Evolutionary conservation across 1,140 invertebrate genomes (phyloP).

Genomic region (Drosophila novamexicana): DNA sequence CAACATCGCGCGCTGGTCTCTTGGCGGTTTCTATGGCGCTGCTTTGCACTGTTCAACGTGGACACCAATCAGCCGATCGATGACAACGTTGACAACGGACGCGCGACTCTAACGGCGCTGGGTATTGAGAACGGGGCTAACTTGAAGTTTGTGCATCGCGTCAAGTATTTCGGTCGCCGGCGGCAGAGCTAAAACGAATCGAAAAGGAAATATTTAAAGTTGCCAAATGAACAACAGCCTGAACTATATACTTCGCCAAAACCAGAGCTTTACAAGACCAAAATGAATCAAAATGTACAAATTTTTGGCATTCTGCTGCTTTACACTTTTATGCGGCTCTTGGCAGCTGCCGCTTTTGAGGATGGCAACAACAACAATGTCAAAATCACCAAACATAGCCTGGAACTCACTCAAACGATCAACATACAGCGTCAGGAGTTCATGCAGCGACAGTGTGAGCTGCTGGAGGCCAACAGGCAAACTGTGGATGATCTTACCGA

Average conservation of each 20-base stretch:
- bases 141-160: constrained; percentile 87
- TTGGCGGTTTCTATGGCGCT: constrained; percentile 89
- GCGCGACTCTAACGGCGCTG: constrained; percentile 86
- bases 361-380: constrained; percentile 83
- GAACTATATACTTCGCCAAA: background rate
- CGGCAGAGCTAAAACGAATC: constrained; percentile 50
- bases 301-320: constrained; percentile 44
- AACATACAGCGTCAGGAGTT: constrained; percentile 88
- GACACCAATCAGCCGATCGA: constrained; percentile 73
- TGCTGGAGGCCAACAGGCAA: constrained; percentile 80
- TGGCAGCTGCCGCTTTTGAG: constrained; percentile 58
- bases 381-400: constrained; percentile 84
- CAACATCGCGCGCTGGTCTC: constrained; percentile 85
- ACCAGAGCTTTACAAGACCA: background rate
- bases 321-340: constrained; percentile 22
- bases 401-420: constrained; percentile 87
- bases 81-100: constrained; percentile 83
- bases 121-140: constrained; percentile 86
- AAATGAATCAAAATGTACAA: constrained; percentile 31
- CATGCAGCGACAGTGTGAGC: constrained; percentile 88
- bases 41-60: constrained; percentile 86
- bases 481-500: constrained; percentile 85
- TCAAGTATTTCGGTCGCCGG: constrained; percentile 74
- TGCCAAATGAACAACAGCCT: constrained; percentile 17
- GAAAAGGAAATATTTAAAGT: background rate